Base-by-base conservation (phyloP, 2,797 vertebrate genomes). In the Lacerta viridis region DNA sequence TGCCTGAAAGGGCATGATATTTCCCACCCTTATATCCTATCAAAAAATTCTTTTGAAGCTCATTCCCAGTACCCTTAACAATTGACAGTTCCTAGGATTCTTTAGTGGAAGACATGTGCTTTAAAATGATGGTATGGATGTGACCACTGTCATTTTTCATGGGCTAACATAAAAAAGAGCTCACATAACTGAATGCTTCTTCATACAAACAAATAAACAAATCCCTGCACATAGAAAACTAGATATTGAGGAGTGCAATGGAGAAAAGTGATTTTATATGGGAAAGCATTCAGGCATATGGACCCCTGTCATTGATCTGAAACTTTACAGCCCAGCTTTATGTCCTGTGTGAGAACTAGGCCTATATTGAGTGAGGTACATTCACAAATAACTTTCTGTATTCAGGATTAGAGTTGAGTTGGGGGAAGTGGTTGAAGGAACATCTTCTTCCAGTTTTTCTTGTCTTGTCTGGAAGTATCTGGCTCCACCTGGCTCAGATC, bases 401-500 rank as follows among this genome's bases (percentile, higher is more conserved):
- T 75, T 75, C 46, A 75, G 71, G 50, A 61, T 41, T 76, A 75
- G 36, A 7, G 50, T 18, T 84, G 50, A 33, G 46, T 74, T 74
- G 69, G 29, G 20, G 64, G 33, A 41, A 86, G 61, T 33, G 36
- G 39, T 2, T 9, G 50, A 81, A 81, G 10, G 9, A 69, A 36
- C 11, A 68, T 68, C 55, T 82, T 33, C 33, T 50, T 50, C 20
- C 76, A 86, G 2, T 71, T 33, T 2, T 29, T 23, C 29, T 61
- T 84, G 55, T 36, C 64, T 71, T 79, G 69, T 29, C 27, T 55
- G 23, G 43, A 84, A 71, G 13, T 7, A 71, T 84, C 82, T 84
- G 83, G 64, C 64, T 88, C 23, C 11, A 84, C 59, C 80, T 50
- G 33, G 25, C n/a, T 69, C 43, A 86, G 66, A 80, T 55, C 13